Percentiles rank a stretch among this genome's conserved stretches.
These are phyloP conservation scores for Regulus satrapa DNA, from an alignment of 2,113 vertebrate species.

Conservation along the genomic window DNA sequence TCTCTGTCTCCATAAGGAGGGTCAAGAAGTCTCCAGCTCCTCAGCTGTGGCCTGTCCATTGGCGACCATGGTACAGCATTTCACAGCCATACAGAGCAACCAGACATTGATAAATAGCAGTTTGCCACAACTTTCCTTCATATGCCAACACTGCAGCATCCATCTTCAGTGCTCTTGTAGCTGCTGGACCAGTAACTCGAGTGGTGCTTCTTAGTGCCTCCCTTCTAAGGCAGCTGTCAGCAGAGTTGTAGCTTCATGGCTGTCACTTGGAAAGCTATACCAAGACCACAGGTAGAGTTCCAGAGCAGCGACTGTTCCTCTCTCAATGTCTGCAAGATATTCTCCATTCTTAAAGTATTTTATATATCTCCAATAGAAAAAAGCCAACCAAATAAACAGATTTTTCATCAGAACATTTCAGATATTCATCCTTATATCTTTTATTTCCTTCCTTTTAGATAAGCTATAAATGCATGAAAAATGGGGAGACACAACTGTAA, in stretches of 20 bases:
- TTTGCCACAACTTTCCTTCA: not conserved
- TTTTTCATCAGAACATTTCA: not conserved
- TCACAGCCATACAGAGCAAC: not conserved
- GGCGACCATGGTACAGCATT: fast-evolving
- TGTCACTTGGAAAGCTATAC: not conserved
- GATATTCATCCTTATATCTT: not conserved
- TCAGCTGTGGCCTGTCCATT: not conserved
- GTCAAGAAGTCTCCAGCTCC: not conserved
- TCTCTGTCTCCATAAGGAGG: not conserved
- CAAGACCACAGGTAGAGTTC: not conserved
- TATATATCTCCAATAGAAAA: not conserved
- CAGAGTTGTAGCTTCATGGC: not conserved
- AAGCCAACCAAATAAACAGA: not conserved
- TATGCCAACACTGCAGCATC: not conserved
- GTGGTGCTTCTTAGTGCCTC: not conserved
- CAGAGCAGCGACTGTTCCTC: not conserved
- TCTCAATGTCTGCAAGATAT: not conserved
- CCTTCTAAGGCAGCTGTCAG: not conserved
- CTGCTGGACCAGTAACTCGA: not conserved
- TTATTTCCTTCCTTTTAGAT: not conserved
- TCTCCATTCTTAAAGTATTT: not conserved
- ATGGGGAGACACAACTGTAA: not conserved
- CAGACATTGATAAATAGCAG: not conserved
- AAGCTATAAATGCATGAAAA: not conserved
- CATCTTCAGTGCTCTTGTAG: not conserved